Evolutionary conservation across 1,140 invertebrate genomes (phyloP), one percentile per base, ranked within the genome.

Genomic region (Drosophila chauvacae): DNA sequence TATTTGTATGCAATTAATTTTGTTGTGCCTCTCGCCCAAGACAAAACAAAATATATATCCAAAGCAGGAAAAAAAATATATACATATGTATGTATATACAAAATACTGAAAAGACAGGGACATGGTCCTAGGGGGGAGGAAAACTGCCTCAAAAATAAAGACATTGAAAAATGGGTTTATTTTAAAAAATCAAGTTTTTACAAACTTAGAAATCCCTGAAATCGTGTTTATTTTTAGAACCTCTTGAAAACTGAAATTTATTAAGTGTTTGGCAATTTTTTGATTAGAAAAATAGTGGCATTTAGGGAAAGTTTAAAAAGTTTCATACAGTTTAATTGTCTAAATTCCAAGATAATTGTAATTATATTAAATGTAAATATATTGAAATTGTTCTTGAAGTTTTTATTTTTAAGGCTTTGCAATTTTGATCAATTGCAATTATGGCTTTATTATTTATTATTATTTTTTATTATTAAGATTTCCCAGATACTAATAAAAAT

Each of bases 1-100:
- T 80, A 88, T 86, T 88, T 86, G 80, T 88, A 83, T 77, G 83
- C 83, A 86, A 88, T 86, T 86, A 86, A 87, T 87, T 86, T 79
- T 76, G 47, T 72, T 79, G 42, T 41, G 28, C 50, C 79, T 51
- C 47, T 30, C 14, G n/a, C 3, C 35, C 10, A 42, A 53, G 28
- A 59, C 26, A 51, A 37, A 37, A 50, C 30, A 7, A 7, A 30
- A 33, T 37, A 65, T 75, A 70, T 60, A 80, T 55, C 51, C 20
- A 39, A 11, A 39, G 33, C 2, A 1, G 9, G 33, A 33, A 33
- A 20, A 47, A 64, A 26, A 23, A 20, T 9, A 35, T 23, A 13
- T 33, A 33, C 11, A 33, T 18, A 13, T 5, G 7, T 6, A 50
- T n/a, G 10, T 33, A 7, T 20, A 35, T 1, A 33, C n/a, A 23